Percentiles rank a stretch among this genome's conserved stretches.
These are phyloP conservation scores for Ophiothrix spiculata DNA, from an alignment of 35 echinoderm and acorn worm genomes.

Conservation along the genomic window DNA sequence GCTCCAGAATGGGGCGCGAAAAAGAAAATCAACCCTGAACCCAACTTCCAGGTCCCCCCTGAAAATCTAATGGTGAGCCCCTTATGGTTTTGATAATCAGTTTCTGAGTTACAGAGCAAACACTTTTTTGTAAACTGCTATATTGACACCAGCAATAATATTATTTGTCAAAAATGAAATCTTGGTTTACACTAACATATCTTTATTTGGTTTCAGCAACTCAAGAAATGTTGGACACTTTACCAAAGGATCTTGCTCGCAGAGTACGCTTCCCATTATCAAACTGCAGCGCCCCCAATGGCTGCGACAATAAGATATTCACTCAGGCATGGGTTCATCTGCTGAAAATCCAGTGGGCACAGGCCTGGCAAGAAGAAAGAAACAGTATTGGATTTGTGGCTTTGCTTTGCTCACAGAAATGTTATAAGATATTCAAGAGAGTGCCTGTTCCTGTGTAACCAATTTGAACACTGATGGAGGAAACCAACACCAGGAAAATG, in stretches of 20 bases:
- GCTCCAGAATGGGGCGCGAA: too few species aligned
- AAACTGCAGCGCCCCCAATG: conserved; percentile 36
- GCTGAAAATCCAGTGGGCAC: conserved; percentile 38
- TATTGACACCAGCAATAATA: background rate
- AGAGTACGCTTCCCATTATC: conserved; percentile 14
- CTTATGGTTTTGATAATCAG: too few species aligned
- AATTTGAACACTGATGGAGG: too few species aligned
- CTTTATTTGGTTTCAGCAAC: background rate
- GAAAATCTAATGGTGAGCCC: too few species aligned
- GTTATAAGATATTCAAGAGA: conserved; percentile 40
- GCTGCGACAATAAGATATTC: conserved; percentile 44
- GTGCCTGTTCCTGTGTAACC: conserved; percentile 56
- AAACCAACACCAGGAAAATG: too few species aligned
- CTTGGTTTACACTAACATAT: background rate
- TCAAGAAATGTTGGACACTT: background rate
- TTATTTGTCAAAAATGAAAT: background rate
- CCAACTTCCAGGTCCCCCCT: too few species aligned
- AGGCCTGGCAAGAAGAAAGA: background rate
- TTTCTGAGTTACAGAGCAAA: too few species aligned
- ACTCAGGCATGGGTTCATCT: conserved; percentile 42
- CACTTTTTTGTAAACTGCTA: background rate
- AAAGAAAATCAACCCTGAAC: too few species aligned
- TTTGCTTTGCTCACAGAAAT: conserved; percentile 48
- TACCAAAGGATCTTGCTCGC: conserved; percentile 35
- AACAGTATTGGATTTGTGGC: conserved; percentile 28